phyloP scores from a whole-genome alignment of 2,888 invertebrate genomes.

The Trichogramma evanescens region DNA sequence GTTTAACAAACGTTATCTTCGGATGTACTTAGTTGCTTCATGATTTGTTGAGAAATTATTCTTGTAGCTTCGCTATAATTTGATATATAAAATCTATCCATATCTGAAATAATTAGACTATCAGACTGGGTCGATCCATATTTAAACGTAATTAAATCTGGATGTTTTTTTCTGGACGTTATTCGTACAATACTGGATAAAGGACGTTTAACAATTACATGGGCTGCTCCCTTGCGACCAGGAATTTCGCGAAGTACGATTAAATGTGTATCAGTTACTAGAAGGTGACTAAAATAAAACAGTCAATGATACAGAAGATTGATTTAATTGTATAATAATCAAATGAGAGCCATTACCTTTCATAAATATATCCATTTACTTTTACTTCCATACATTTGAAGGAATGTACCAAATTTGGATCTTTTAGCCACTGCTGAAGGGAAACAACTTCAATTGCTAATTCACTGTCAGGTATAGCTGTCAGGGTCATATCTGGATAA shows the following conservation, averaged over 20 bases:
- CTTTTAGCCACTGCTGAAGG: constrained; percentile 72
- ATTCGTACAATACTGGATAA: constrained; percentile 92
- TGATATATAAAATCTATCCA: constrained; percentile 88
- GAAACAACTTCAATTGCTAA: constrained; percentile 75
- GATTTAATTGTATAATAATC: neutral
- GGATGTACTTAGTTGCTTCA: constrained; percentile 53
- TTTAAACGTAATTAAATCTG: constrained; percentile 94
- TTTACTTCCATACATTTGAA: constrained; percentile 91
- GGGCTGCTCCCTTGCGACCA: constrained; percentile 70
- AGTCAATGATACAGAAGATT: neutral
- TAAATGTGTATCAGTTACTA: constrained; percentile 80
- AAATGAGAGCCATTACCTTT: constrained; percentile 48
- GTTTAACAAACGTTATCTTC: constrained; percentile 24
- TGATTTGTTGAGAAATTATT: constrained; percentile 82
- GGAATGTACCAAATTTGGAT: constrained; percentile 74
- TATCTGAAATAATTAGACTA: constrained; percentile 76
- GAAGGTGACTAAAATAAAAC: constrained; percentile 60
- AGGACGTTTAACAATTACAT: constrained; percentile 79
- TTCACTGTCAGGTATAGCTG: constrained; percentile 49
- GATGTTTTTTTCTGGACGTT: constrained; percentile 90
- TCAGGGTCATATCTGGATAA: constrained; percentile 39
- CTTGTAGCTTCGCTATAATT: constrained; percentile 86
- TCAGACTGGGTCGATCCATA: constrained; percentile 77
- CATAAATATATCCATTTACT: constrained; percentile 80
- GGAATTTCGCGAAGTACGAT: constrained; percentile 76